Base-by-base conservation (phyloP, 2,888 invertebrate genomes). In the Drosophila sordidula region DNA sequence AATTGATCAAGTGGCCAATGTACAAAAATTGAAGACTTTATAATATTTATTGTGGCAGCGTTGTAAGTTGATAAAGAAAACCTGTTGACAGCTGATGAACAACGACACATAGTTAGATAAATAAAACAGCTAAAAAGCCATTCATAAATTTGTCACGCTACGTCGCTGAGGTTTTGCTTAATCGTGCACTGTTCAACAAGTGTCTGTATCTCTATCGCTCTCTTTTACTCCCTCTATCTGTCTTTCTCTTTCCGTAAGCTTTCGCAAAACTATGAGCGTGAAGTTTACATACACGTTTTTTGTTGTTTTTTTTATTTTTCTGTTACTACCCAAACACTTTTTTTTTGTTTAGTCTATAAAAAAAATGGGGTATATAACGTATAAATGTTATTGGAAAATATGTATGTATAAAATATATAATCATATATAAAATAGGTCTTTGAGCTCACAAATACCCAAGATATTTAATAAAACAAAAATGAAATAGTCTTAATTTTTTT, bases 131-230 rank as follows among this genome's bases (percentile, higher is more conserved):
- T 36, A 57, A 38, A 45, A 45, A 42, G 50, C 39, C 49, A 32
- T 25, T 57, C 68, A 71, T 80, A 80, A 80, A 75, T 75, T 62
- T 51, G 59, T 64, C 65, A 63, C n/a, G 25, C 34, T 47, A 29
- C 3, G 16, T 50, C 38, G 14, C 22, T 52, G 41, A 51, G 38
- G 52, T 44, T 54, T 36, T 14, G 46, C 47, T 55, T 46, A 41
- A 57, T 22, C 56, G 11, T 56, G 6, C 8, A 12, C 12, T 34
- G 26, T 32, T 46, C 9, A n/a, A 9, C 14, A 32, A 36, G 22
- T 34, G 6, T 32, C 14, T 11, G 11, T n/a, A 25, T 8, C 52
- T 41, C 56, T 51, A 4, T 41, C 22, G 12, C 38, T 4, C 38
- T 2, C 4, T 16, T 12, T 36, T n/a, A 12, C 12, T 6, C 14